A percentile compares a stretch with the other conserved stretches of the same genome.
Evolutionary conservation across 2,888 invertebrate species (phyloP).

Genomic region (Diploptera punctata): DNA sequence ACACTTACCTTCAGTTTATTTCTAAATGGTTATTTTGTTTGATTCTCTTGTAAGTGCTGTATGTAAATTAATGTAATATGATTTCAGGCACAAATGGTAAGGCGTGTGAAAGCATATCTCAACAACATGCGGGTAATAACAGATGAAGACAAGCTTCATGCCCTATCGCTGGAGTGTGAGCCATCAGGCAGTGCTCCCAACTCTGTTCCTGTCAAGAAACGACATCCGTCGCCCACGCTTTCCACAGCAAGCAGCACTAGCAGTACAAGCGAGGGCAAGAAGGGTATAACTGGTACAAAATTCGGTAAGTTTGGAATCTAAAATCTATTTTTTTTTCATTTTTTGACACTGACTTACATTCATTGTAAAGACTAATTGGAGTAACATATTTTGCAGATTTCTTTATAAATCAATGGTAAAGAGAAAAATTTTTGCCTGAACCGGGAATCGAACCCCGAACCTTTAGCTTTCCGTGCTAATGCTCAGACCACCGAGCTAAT

Average conservation of each 20-base stretch:
- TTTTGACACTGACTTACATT: no score
- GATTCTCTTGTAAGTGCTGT: no score
- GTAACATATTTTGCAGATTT: no score
- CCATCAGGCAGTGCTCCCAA: constrained; percentile 63
- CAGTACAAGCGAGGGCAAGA: constrained; percentile 78
- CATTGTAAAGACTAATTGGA: no score
- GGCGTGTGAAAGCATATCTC: constrained; percentile 95
- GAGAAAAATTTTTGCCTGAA: no score
- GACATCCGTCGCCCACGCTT: constrained; percentile 92
- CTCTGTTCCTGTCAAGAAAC: constrained; percentile 66
- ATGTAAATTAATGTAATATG: background rate
- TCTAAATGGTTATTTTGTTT: no score
- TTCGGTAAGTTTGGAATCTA: constrained; percentile 52
- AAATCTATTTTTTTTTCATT: background rate
- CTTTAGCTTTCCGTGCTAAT: no score
- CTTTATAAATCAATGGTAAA: no score
- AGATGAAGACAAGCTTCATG: constrained; percentile 89
- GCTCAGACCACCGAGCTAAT: no score
- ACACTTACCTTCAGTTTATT: no score
- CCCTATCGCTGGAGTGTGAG: constrained; percentile 91
- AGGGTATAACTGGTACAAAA: constrained; percentile 54
- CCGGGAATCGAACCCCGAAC: no score
- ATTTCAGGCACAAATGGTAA: constrained; percentile 90
- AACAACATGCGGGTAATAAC: constrained; percentile 90
- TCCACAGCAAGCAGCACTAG: constrained; percentile 92